Base-by-base conservation (phyloP, 2,888 invertebrate genomes). In the Eristalinus aeneus region DNA sequence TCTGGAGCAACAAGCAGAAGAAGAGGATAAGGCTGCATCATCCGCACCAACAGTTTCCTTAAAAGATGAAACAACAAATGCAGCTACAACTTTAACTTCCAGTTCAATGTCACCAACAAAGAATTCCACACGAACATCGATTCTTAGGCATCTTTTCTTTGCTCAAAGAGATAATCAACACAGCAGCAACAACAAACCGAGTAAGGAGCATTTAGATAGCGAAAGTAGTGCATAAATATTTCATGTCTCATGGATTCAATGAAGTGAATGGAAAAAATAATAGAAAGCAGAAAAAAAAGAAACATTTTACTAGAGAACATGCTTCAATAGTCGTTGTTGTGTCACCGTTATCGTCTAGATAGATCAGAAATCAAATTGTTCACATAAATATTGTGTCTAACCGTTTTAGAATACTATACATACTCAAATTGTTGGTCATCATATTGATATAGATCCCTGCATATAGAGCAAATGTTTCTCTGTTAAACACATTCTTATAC, bases 71-170 rank as follows among this genome's bases (percentile, higher is more conserved):
- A n/a, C 77, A 11, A 9, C 53, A 10, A 16, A n/a, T n/a, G 0
- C 71, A 54, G 56, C 73, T 71, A 36, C 32, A 20, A 56, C 36
- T 54, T 16, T 68, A 31, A 46, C 56, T 46, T 36, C 74, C 8
- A 76, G 64, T 69, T 67, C 80, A 16, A 16, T 16, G 23, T 27
- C 56, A 8, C 76, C 88, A 56, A 54, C 72, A 60, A 88, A 88
- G 46, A 88, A 73, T 31, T 88, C 88, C 67, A 89, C 89, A 56
- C 89, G 89, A 73, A 88, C 89, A 69, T 88, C 90, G 53, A 89
- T 89, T 56, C 72, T 90, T 67, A 78, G 90, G 65, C 89, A 89
- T 87, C 83, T 89, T 56, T 90, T 90, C 77, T 89, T 89, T 77
- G 86, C 88, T 80, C 86, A 82, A 83, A 88, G 86, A 63, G 85